Evolutionary conservation across 2,888 invertebrate species (phyloP).

Genomic region (Sminthurides aquaticus): DNA sequence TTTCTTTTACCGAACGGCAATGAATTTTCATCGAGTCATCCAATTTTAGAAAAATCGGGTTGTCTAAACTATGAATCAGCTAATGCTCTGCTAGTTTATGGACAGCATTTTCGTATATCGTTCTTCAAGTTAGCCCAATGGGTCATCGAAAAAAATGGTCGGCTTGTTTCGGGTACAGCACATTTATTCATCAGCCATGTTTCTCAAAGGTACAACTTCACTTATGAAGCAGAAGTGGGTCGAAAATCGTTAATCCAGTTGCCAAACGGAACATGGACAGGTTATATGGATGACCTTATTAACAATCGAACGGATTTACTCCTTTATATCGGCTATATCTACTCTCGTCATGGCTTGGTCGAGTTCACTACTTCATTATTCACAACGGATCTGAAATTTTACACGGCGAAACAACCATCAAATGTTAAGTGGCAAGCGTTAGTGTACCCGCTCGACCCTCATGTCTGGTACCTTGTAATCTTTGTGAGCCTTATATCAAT

Average conservation of each 20-base stretch:
- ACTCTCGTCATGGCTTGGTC: background rate
- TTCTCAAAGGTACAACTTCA: background rate
- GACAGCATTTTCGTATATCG: background rate
- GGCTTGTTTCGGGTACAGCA: background rate
- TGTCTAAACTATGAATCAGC: too few species aligned
- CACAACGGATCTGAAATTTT: background rate
- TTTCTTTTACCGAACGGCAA: too few species aligned
- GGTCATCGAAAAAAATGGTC: background rate
- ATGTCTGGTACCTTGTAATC: background rate
- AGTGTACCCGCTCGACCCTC: slow-evolving; percentile 1
- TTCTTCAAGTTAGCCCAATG: background rate
- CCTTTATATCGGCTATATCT: background rate
- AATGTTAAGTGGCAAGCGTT: slow-evolving; percentile 1
- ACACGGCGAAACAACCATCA: background rate
- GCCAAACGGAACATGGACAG: background rate
- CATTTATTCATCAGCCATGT: background rate
- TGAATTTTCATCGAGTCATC: too few species aligned
- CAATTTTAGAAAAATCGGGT: too few species aligned
- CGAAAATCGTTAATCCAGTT: background rate
- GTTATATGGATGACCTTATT: background rate
- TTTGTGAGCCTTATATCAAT: background rate
- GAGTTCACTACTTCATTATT: background rate
- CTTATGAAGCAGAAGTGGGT: background rate
- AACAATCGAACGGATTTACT: background rate
- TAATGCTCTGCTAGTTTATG: too few species aligned